Percentiles rank a stretch among this genome's conserved stretches.
phyloP scores from a whole-genome alignment of 2,888 invertebrate species.

The Amblyteles armatorius region DNA sequence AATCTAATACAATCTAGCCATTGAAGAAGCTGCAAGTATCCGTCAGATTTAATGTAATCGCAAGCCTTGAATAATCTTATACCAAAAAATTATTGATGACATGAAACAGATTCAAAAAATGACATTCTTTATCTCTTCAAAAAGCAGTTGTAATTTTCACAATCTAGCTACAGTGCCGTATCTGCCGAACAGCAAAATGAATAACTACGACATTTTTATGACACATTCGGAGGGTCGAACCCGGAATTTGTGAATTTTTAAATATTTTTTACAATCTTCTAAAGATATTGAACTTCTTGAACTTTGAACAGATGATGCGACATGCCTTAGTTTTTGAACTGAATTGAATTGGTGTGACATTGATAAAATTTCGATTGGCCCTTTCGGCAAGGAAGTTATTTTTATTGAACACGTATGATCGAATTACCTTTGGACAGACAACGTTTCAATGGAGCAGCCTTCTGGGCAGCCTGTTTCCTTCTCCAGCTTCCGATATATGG shows the following conservation, averaged over 20 bases:
- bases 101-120: no score
- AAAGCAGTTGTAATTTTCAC: no score
- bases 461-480: slow-evolving; percentile 72
- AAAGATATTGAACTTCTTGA: no score
- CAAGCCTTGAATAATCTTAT: no score
- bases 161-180: not conserved
- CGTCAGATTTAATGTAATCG: no score
- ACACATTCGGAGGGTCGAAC: not conserved
- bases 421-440: slow-evolving; percentile 66
- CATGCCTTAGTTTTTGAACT: not conserved
- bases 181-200: not conserved
- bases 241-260: not conserved
- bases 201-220: not conserved
- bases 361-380: not conserved
- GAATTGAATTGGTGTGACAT: not conserved
- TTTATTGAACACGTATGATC: not conserved
- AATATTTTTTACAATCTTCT: not conserved
- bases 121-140: no score
- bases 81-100: no score
- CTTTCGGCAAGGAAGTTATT: not conserved
- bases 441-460: slow-evolving; percentile 62
- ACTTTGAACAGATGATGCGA: not conserved
- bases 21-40: not conserved
- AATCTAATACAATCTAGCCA: not conserved
- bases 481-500: slow-evolving; percentile 75